Conservation (phyloP, 2,797 vertebrate species). For the Acrossocheilus fasciatus region DNA sequence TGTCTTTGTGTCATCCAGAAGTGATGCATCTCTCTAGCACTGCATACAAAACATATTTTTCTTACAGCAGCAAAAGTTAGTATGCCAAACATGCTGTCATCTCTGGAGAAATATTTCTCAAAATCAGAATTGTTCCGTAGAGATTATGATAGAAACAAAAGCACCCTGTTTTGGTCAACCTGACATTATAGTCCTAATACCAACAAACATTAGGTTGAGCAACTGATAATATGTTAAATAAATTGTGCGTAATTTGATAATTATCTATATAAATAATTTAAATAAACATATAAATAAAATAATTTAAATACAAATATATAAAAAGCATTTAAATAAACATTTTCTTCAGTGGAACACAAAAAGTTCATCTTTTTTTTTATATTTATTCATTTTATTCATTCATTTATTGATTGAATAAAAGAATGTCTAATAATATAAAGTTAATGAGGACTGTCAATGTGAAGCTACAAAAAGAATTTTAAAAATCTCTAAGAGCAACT, state of each 20-base stretch:
- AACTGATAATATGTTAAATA: background rate
- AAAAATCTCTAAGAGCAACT: background rate
- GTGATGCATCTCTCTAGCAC: constrained; percentile 5
- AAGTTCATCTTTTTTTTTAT: background rate
- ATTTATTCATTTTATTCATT: background rate
- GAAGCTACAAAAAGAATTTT: too few species aligned
- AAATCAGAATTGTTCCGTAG: background rate
- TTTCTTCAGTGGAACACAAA: background rate
- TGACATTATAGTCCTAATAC: background rate
- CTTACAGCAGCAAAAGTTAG: constrained; percentile 9
- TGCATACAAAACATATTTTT: constrained; percentile 22
- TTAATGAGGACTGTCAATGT: too few species aligned
- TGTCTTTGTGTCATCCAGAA: constrained; percentile 55
- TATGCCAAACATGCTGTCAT: background rate
- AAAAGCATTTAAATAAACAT: too few species aligned
- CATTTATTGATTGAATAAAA: background rate
- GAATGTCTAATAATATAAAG: background rate
- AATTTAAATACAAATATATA: too few species aligned
- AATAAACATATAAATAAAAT: too few species aligned
- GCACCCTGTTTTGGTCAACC: background rate
- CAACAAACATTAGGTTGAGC: background rate
- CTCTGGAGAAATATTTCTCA: background rate
- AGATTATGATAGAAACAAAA: background rate
- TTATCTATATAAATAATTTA: too few species aligned
- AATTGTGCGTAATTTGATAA: too few species aligned